Conservation (phyloP, 2,797 vertebrate species). For the Pangasius larnaudii region DNA sequence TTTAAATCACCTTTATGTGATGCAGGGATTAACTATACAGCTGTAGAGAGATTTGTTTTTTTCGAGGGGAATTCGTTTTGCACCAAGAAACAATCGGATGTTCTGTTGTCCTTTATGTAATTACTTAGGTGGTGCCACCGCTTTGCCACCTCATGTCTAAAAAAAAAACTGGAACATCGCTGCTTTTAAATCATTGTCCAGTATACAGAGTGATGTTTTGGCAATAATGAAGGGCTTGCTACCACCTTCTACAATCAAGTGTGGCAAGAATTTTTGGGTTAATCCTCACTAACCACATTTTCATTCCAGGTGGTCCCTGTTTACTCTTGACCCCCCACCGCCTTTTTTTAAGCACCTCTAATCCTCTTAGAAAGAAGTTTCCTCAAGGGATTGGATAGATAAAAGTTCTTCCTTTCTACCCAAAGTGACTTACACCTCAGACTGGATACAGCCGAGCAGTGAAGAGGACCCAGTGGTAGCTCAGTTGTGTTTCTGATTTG, state of each 20-base stretch:
- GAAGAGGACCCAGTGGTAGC: neutral
- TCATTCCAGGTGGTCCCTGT: neutral
- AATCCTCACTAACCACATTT: neutral
- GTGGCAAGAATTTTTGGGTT: neutral
- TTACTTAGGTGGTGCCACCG: neutral
- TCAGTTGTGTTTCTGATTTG: neutral
- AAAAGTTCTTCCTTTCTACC: neutral
- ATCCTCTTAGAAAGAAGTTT: constrained; percentile 3
- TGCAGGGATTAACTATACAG: neutral
- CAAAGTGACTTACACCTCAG: neutral
- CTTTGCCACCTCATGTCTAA: neutral
- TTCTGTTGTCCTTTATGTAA: neutral
- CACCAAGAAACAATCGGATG: neutral
- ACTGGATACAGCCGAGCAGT: neutral
- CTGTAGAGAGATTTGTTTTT: too few species aligned
- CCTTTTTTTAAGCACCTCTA: neutral
- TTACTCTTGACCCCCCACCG: neutral
- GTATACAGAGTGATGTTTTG: neutral
- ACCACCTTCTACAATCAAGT: neutral
- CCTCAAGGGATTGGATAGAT: too few species aligned
- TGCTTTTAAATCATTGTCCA: neutral
- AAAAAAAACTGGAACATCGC: neutral
- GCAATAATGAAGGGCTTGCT: neutral
- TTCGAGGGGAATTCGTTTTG: neutral
- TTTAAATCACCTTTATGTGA: neutral